Conservation (phyloP, 2,113 vertebrate genomes). For the Anser brachyrhynchus region DNA sequence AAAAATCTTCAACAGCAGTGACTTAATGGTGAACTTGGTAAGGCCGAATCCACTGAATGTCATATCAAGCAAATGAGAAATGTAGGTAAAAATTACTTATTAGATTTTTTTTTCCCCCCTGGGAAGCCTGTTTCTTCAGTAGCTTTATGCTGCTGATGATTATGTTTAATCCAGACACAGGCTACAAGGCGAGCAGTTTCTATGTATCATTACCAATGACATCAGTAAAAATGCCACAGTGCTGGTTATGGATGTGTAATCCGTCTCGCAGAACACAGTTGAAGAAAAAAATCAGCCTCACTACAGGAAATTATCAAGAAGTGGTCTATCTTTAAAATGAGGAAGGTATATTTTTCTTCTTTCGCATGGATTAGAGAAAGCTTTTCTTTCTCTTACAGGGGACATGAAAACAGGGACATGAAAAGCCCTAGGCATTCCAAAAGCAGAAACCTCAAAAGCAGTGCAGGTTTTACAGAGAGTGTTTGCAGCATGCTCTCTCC, state of each 20-base stretch:
- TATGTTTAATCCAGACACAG: background rate
- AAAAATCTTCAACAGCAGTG: background rate
- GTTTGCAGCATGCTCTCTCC: background rate
- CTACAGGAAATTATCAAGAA: background rate
- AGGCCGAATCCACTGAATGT: background rate
- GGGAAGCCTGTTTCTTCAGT: background rate
- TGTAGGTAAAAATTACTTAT: background rate
- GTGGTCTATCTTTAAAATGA: background rate
- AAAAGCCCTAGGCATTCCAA: background rate
- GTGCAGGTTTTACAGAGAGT: background rate
- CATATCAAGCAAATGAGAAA: background rate
- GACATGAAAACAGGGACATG: background rate
- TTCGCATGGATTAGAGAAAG: background rate
- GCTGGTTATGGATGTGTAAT: background rate
- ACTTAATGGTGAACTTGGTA: background rate
- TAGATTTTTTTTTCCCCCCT: background rate
- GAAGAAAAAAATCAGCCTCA: background rate
- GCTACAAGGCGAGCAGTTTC: background rate
- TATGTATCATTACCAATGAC: background rate
- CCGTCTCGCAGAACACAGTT: background rate
- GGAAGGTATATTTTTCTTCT: background rate
- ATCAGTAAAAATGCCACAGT: background rate
- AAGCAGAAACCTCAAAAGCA: background rate
- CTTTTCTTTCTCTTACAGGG: background rate
- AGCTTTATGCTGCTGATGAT: background rate